These are phyloP conservation scores for Podarcis lilfordi DNA, from an alignment of 2,797 vertebrate genomes.

Conservation along the genomic window DNA sequence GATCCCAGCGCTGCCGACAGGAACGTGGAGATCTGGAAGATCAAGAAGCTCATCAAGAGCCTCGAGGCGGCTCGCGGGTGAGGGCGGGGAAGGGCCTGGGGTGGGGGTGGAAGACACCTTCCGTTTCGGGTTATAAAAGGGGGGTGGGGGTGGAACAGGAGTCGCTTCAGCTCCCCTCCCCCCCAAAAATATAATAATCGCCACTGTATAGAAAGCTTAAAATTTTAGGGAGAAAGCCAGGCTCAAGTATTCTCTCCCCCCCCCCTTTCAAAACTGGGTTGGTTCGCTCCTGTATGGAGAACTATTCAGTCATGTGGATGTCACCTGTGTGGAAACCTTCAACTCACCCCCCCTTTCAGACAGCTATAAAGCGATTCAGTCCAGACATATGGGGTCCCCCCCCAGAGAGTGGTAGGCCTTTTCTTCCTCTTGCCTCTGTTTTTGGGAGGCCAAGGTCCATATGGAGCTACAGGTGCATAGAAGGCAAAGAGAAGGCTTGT, in stretches of 20 bases:
- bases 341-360: fast-evolving
- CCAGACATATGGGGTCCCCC: too few species aligned
- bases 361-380: too few species aligned
- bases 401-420: background rate
- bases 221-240: background rate
- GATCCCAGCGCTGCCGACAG: conserved; percentile 97
- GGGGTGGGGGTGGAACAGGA: too few species aligned
- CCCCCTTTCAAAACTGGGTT: background rate
- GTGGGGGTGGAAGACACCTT: background rate
- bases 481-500: background rate
- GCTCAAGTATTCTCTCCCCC: too few species aligned
- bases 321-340: background rate
- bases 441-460: background rate
- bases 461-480: background rate
- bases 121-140: fast-evolving
- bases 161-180: too few species aligned
- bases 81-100: conserved; percentile 51
- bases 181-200: background rate
- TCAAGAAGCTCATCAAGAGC: conserved; percentile 99
- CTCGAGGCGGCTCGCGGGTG: conserved; percentile 96
- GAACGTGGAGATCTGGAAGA: conserved; percentile 99
- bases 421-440: background rate
- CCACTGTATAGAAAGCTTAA: background rate
- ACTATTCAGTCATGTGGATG: background rate
- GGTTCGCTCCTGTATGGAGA: background rate